phyloP scores from a whole-genome alignment of 1,140 invertebrate species.

The Lamellibrachia luymesi region DNA sequence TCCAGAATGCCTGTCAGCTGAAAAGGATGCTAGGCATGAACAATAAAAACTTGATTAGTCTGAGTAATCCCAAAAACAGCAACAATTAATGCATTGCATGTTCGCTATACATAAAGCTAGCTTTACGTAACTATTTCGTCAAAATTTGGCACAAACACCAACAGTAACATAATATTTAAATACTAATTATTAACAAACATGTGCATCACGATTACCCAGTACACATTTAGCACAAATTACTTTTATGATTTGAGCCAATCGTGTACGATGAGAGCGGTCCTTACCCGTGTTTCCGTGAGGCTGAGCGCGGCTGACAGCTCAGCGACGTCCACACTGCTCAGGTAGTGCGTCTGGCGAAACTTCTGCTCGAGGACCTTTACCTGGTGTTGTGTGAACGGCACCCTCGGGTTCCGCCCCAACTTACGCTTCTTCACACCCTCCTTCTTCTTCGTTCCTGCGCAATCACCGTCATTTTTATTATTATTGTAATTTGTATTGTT shows the following conservation, averaged over 20 bases:
- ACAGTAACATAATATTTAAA: neutral
- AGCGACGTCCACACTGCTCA: constrained; percentile 64
- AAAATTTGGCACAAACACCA: neutral
- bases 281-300: constrained; percentile 66
- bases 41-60: neutral
- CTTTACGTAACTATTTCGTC: neutral
- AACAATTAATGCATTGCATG: neutral
- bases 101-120: neutral
- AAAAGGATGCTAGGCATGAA: neutral
- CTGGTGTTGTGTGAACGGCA: constrained; percentile 65
- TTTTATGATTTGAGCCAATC: neutral
- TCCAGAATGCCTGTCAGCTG: neutral
- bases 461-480: neutral
- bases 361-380: constrained; percentile 63
- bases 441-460: constrained; percentile 37
- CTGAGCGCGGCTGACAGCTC: constrained; percentile 62
- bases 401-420: constrained; percentile 66
- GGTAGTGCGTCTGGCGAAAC: constrained; percentile 64
- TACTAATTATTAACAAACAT: neutral
- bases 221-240: neutral
- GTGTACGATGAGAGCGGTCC: constrained; percentile 32
- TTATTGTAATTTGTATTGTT: neutral
- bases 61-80: neutral
- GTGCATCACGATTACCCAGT: neutral
- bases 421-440: constrained; percentile 54